Evolutionary conservation across 2,113 vertebrate genomes (phyloP), one percentile per base, ranked within the genome.

Genomic region (Sterna hirundo): DNA sequence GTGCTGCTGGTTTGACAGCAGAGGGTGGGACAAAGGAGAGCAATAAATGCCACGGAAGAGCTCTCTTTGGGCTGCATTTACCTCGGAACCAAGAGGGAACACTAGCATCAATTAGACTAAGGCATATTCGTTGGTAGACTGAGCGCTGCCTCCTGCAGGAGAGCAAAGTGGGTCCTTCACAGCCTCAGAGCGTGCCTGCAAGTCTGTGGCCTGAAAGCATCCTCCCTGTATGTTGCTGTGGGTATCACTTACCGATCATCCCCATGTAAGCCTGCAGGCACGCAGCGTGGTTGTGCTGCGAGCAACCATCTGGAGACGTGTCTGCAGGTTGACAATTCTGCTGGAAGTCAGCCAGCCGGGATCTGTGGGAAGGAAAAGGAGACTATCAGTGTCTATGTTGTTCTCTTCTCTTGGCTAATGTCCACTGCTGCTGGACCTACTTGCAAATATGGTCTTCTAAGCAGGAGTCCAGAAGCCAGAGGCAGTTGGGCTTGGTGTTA

Each of bases 391-490:
- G 86, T 69, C 21, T 7, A 46, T n/a, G 80, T 49, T 75, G 46
- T 57, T 94, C 42, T 94, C n/a, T 54, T 83, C 72, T 83, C 30
- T 65, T 36, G 55, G 65, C 32, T 49, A 22, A 42, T 18, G 68
- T 34, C 91, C 1, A 3, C 62, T 91, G 88, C 72, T 88, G 72
- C 47, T 4, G 13, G 46, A 96, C 98, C 95, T 83, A 99, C 99
- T 98, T 99, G 99, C 99, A 99, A 71, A 99, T 97, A 22, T 98
- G 97, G 92, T 99, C 99, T 1, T 97, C 96, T 19, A 98, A 97
- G 96, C 99, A 99, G 78, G 97, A 96, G 54, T 98, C 97, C 97
- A 98, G 98, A 86, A 99, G 98, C n/a, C 98, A 95, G 82, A 99
- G 98, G 92, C 99, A 99, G 95, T 98, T 99, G 79, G 98, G 98